Base-by-base conservation (phyloP, 1,140 invertebrate species). In the Panagrolaimus sp. region DNA sequence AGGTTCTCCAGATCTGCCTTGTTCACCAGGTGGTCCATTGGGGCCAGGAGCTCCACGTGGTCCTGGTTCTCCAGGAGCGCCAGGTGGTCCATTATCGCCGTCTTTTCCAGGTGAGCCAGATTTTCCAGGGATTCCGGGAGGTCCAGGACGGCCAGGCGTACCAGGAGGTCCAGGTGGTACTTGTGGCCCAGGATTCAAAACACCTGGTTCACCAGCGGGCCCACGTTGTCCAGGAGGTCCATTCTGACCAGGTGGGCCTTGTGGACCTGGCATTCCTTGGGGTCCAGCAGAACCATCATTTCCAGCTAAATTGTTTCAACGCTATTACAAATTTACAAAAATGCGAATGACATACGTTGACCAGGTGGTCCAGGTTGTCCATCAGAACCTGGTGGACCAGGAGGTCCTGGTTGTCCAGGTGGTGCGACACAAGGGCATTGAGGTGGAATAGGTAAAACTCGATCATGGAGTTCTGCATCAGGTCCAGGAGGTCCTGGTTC, bases 301-400 rank as follows among this genome's bases (percentile, higher is more conserved):
- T 11, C 81, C 79, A 14, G 81, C n/a, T n/a, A n/a, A n/a, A n/a
- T n/a, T n/a, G n/a, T n/a, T n/a, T n/a, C n/a, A n/a, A n/a, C n/a
- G n/a, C n/a, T n/a, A n/a, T n/a, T n/a, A n/a, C n/a, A n/a, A n/a
- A n/a, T n/a, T n/a, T n/a, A n/a, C n/a, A n/a, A n/a, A n/a, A n/a
- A n/a, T n/a, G n/a, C n/a, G n/a, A n/a, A n/a, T n/a, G n/a, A n/a
- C n/a, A n/a, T n/a, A n/a, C n/a, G 78, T 45, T 73, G 65, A 53
- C 79, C 79, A 48, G 79, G 79, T n/a, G 72, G 65, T n/a, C 79
- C 79, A 42, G 83, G 81, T 31, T 79, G 67, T 53, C 79, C 79
- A n/a, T 81, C 63, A 9, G 72, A 61, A 5, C 79, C 79, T 5
- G 79, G 72, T 42, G 81, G 48, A 8, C 79, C 79, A 11, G 80